Conservation (phyloP, 2,888 invertebrate species). For the Poecilobothrus nobilitatus region DNA sequence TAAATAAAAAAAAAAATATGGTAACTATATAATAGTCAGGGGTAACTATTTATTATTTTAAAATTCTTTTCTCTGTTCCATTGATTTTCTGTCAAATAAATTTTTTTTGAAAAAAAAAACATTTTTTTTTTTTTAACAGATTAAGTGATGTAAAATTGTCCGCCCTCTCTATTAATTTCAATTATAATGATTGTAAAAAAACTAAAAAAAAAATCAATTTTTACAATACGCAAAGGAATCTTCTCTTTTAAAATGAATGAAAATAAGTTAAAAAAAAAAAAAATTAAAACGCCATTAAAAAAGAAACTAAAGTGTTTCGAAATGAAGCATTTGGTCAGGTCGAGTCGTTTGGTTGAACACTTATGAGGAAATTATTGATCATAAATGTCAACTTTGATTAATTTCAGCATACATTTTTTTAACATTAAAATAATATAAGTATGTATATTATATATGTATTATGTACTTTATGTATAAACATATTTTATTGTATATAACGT, state of each 20-base stretch:
- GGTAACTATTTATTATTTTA: no score
- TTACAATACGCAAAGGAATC: background rate
- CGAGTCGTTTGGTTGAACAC: background rate
- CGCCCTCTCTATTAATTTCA: slow-evolving; percentile 6
- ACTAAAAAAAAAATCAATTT: background rate
- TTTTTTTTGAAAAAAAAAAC: background rate
- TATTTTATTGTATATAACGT: no score
- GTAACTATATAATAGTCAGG: no score
- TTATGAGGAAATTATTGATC: slow-evolving; percentile 6
- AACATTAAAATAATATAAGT: background rate
- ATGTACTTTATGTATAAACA: no score
- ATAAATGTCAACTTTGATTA: slow-evolving; percentile 6
- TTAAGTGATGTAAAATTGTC: slow-evolving; percentile 3
- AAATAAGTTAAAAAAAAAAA: background rate
- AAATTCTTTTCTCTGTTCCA: no score
- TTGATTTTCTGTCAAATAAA: background rate
- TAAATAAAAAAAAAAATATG: no score
- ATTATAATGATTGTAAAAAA: background rate
- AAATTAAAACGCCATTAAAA: background rate
- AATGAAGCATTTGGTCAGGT: background rate
- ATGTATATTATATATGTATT: no score
- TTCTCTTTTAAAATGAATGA: background rate
- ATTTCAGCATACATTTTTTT: background rate
- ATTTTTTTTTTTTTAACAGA: background rate
- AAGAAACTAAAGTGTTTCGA: background rate